Evolutionary conservation across 2,888 invertebrate species (phyloP), one percentile per base, ranked within the genome.

Genomic region (Agelastica alni): DNA sequence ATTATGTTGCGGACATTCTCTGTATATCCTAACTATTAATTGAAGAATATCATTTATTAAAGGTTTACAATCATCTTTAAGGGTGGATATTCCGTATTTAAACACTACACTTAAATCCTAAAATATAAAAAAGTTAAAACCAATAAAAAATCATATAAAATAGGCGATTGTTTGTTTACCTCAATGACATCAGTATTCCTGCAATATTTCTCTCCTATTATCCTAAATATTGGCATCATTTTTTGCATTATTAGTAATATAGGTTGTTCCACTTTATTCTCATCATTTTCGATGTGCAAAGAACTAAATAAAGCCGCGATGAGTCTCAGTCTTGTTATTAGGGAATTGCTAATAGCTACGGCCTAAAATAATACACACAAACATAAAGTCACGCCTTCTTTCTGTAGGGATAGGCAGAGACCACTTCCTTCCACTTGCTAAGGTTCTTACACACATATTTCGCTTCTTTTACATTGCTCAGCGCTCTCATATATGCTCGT

Each of bases 51-150:
- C 86, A 30, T 83, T 81, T 32, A 89, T 76, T 62, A 91, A 77
- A 0, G 88, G 85, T 57, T 84, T 78, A 67, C 86, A 85, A 56
- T 88, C 87, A 55, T 85, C 85, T 76, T 88, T 79, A 51, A 93
- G 75, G 34, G 89, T 87, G 0, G 84, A 81, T 9, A 92, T 80
- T 2, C 87, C 84, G 71, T 88, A 85, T 73, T 90, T 91, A 53
- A 93, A 76, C 44, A 91, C 79, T 54, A 82, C 81, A 75, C 90
- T 89, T 60, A 91, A 79, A 7, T 87, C 83, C 89, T 91, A 77
- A 44, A 75, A 75, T 47, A 45, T 43, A 53, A 18, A 14, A 3
- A 34, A 16, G 28, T 1, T 71, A 30, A 7, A 36, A 18, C 12
- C 26, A 34, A 3, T 13, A 2, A 9, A 36, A 10, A 3, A 16